Conservation (phyloP, 2,888 invertebrate genomes). For the Plutella xylostella region DNA sequence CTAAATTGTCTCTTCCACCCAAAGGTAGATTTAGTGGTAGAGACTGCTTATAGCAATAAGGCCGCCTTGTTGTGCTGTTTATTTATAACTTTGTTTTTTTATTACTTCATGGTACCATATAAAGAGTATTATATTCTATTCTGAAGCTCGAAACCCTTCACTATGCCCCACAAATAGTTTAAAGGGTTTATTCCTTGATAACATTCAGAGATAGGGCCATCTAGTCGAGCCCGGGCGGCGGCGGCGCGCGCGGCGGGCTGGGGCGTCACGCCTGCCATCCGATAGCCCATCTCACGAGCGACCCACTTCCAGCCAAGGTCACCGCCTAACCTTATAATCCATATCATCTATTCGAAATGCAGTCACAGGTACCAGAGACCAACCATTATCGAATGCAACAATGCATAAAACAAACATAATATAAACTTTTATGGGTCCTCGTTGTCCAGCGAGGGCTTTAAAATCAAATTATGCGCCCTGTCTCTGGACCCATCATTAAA, state of each 20-base stretch:
- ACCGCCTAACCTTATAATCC: conserved; percentile 59
- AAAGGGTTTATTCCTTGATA: not conserved
- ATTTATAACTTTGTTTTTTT: no score
- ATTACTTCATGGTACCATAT: no score
- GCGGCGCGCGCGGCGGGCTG: conserved; percentile 30
- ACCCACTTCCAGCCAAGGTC: conserved; percentile 64
- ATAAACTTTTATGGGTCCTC: not conserved
- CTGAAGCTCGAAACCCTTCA: no score
- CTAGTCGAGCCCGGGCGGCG: conserved; percentile 15
- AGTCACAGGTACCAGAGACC: not conserved
- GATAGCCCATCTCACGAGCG: conserved; percentile 68
- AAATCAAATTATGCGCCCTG: not conserved
- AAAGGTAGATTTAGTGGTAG: no score
- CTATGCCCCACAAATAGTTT: no score
- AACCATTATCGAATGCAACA: not conserved
- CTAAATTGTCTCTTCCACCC: no score
- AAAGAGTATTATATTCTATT: no score
- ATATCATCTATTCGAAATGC: not conserved
- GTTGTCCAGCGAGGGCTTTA: not conserved
- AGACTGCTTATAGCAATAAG: no score
- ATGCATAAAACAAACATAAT: not conserved
- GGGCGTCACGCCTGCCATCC: conserved; percentile 66
- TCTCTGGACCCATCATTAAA: conserved; percentile 2
- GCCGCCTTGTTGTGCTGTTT: no score
- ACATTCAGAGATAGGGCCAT: not conserved